phyloP scores from a whole-genome alignment of 2,797 vertebrate genomes.

The Pampus argenteus region DNA sequence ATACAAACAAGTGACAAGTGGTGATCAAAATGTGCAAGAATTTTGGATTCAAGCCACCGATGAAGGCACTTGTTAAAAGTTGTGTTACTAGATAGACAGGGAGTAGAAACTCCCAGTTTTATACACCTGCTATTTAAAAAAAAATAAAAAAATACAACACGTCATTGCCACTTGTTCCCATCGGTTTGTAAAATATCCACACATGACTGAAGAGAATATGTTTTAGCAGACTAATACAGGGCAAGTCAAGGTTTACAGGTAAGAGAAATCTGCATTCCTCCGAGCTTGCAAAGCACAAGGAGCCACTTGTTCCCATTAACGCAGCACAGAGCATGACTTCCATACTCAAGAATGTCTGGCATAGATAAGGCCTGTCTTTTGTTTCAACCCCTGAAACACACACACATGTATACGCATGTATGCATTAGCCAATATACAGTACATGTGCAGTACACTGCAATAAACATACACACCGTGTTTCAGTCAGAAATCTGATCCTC shows the following conservation, averaged over 20 bases:
- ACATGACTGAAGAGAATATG: neutral
- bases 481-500: too few relatives aligned
- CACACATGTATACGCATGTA: neutral
- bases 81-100: neutral
- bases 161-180: neutral
- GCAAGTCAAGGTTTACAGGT: slow-evolving; percentile 49
- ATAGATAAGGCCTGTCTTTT: slow-evolving; percentile 52
- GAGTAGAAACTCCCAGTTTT: neutral
- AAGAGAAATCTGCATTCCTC: slow-evolving; percentile 26
- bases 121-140: neutral
- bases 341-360: slow-evolving; percentile 65
- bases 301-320: slow-evolving; percentile 45
- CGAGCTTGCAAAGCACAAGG: slow-evolving; percentile 37
- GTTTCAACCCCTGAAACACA: slow-evolving; percentile 33
- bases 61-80: slow-evolving; percentile 24
- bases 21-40: slow-evolving; percentile 19
- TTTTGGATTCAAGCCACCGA: slow-evolving; percentile 14
- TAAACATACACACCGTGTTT: too few relatives aligned
- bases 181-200: neutral
- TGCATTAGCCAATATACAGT: slow-evolving; percentile 1
- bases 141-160: too few relatives aligned
- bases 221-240: neutral
- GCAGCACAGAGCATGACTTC: slow-evolving; percentile 44
- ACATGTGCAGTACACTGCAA: neutral
- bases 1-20: neutral